phyloP scores from a whole-genome alignment of 2,113 vertebrate genomes.

The Microtus oregoni region DNA sequence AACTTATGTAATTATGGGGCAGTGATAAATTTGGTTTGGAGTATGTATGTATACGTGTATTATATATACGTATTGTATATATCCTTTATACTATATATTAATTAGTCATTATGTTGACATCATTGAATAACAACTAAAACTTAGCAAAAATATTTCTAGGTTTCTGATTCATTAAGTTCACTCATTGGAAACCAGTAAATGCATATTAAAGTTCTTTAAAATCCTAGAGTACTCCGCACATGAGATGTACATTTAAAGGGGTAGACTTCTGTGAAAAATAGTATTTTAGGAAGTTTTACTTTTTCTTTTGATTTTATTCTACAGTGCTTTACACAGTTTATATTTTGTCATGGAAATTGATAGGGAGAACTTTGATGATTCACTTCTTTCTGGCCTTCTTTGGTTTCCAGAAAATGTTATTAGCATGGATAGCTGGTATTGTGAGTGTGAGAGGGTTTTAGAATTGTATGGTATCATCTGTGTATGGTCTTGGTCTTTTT shows the following conservation, averaged over 20 bases:
- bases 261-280: slow-evolving; percentile 17
- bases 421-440: slow-evolving; percentile 8
- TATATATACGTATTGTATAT: background rate
- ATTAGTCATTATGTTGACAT: background rate
- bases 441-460: slow-evolving; percentile 20
- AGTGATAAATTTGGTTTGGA: slow-evolving; percentile 28
- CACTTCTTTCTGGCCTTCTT: slow-evolving; percentile 43
- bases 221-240: background rate
- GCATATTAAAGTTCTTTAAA: background rate
- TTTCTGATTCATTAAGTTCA: slow-evolving; percentile 31
- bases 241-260: slow-evolving; percentile 36
- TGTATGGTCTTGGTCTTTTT: background rate
- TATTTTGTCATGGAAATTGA: background rate
- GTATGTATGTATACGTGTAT: background rate
- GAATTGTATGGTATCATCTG: background rate
- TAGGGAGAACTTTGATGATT: background rate
- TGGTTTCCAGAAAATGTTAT: slow-evolving; percentile 46
- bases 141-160: slow-evolving; percentile 27
- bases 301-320: background rate
- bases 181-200: slow-evolving; percentile 7
- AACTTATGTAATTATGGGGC: background rate
- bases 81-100: background rate
- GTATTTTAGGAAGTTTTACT: background rate
- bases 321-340: background rate
- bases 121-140: background rate